Conservation (phyloP, 2,797 vertebrate genomes). For the Pogoniulus pusillus region DNA sequence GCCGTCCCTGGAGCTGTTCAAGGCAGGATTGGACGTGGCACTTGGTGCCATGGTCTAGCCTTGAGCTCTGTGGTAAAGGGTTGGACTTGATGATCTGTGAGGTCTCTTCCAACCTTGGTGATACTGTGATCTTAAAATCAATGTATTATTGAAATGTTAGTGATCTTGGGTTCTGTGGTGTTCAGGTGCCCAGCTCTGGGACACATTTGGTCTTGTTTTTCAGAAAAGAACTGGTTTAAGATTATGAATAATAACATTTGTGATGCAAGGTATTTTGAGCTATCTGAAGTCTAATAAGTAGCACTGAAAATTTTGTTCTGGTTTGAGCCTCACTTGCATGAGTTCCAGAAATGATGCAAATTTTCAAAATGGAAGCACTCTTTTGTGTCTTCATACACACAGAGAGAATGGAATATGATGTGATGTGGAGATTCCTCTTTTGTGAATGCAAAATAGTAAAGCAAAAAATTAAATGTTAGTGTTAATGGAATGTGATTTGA, state of each 20-base stretch:
- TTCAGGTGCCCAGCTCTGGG: not conserved
- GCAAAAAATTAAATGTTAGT: not conserved
- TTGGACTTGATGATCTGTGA: too few species aligned
- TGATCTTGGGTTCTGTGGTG: not conserved
- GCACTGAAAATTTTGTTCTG: not conserved
- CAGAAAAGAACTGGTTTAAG: not conserved
- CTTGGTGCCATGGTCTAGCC: too few species aligned
- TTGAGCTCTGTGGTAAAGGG: too few species aligned
- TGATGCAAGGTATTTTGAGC: not conserved
- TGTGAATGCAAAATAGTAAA: not conserved
- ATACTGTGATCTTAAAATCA: too few species aligned
- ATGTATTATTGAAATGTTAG: not conserved
- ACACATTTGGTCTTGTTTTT: not conserved
- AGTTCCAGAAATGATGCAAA: not conserved
- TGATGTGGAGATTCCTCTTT: not conserved
- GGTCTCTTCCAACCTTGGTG: too few species aligned
- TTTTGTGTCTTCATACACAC: not conserved
- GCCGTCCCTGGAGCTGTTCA: too few species aligned
- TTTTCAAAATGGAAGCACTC: not conserved
- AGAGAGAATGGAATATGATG: not conserved
- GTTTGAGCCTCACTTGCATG: not conserved
- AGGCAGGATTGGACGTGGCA: too few species aligned
- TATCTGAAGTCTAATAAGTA: not conserved
- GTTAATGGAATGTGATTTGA: not conserved
- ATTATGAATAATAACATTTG: not conserved